Conservation (phyloP, 2,113 vertebrate species). For the Platycercus adscitus region DNA sequence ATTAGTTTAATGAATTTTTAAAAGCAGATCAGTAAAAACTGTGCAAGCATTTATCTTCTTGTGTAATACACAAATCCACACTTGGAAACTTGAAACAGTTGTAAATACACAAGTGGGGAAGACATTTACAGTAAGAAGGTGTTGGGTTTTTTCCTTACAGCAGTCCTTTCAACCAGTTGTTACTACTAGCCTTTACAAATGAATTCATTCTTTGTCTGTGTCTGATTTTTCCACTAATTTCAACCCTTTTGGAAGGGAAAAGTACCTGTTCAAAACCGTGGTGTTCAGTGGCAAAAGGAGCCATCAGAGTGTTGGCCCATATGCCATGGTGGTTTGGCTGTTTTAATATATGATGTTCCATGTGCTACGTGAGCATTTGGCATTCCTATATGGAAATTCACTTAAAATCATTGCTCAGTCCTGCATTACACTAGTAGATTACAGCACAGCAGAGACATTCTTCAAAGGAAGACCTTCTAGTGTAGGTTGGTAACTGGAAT, state of each 20-base stretch:
- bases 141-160: rapidly evolving
- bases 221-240: not conserved
- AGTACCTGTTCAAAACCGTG: not conserved
- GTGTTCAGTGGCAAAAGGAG: not conserved
- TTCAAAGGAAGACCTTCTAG: not conserved
- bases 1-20: not conserved
- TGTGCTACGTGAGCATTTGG: not conserved
- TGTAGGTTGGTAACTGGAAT: not conserved
- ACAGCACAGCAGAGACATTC: not conserved
- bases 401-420: not conserved
- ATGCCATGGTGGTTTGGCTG: not conserved
- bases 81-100: not conserved
- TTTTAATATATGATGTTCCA: not conserved
- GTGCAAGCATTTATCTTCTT: not conserved
- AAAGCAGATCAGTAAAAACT: not conserved
- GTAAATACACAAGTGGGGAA: not conserved
- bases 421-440: not conserved
- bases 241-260: not conserved
- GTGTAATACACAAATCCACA: rapidly evolving
- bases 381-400: not conserved
- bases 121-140: not conserved
- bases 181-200: not conserved
- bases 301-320: not conserved
- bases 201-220: not conserved
- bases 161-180: not conserved